Evolutionary conservation across 2,113 vertebrate genomes (phyloP), one percentile per base, ranked within the genome.

Genomic region (Leptodactylus fuscus): DNA sequence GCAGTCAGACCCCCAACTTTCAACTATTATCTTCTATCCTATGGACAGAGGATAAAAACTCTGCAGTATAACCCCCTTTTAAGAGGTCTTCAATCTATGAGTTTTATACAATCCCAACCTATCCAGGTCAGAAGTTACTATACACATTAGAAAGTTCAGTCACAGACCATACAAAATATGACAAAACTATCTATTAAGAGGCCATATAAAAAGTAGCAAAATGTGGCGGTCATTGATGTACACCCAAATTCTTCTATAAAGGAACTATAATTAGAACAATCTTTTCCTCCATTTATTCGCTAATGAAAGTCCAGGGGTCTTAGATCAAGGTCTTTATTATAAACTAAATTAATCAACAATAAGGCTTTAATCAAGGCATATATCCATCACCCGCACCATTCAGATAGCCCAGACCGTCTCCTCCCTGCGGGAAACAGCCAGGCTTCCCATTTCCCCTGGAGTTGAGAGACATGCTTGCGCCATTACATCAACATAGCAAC

Each of bases 371-470:
- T 55, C 51, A 74, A 69, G 9, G 58, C 27, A 62, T 76, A 62
- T 62, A 83, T 83, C 70, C 62, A 69, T 85, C 74, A 51, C 18
- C 53, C n/a, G 34, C 11, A 65, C 9, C 12, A 48, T 36, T n/a
- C 24, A 83, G 51, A 58, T 44, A 38, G 38, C 10, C 65, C 16
- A 81, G 76, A 81, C 41, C 3, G 27, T 53, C 65, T 60, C 49
- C 76, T 73, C 77, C 84, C 67, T 44, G 24, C 34, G 51, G 84
- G 67, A 86, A 81, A 60, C 27, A 24, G 65, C 24, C 62, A 79
- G 65, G 41, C 16, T 70, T 85, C 75, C 83, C 46, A 58, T 80
- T 85, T 80, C 84, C 77, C 62, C 48, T 67, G 36, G 41, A 67
- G 34, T 15, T n/a, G 34, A 22, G 24, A 60, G 55, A 41, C 83